Conservation (phyloP, 2,888 invertebrate species). For the Sminthurinus aureus region DNA sequence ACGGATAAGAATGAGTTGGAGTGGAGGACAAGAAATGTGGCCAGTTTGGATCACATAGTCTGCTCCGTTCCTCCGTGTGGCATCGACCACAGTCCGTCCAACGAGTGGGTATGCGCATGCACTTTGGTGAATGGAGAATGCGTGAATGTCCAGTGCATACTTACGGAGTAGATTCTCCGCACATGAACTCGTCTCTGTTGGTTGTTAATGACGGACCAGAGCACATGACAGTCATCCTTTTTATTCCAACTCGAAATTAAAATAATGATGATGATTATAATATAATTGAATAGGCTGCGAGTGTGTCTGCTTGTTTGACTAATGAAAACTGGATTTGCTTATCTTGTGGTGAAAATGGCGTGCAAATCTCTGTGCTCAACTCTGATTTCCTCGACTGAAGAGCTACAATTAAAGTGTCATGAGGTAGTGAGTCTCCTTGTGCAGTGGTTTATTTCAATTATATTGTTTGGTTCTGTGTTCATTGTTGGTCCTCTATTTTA, state of each 20-base stretch:
- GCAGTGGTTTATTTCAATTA: conserved; percentile 19
- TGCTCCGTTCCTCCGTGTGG: too few relatives aligned
- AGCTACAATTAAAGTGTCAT: conserved; percentile 34
- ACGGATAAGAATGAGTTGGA: too few relatives aligned
- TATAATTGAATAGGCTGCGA: too few relatives aligned
- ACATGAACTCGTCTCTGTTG: neutral
- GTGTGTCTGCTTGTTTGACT: too few relatives aligned
- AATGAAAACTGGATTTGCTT: conserved; percentile 15
- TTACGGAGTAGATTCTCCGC: too few relatives aligned
- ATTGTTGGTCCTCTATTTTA: neutral
- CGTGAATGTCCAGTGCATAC: too few relatives aligned
- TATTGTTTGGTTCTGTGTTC: conserved; percentile 7
- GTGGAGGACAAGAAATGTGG: too few relatives aligned
- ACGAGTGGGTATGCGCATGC: too few relatives aligned
- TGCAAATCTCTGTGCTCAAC: conserved; percentile 19
- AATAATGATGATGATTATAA: neutral
- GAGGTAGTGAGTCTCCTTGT: conserved; percentile 12
- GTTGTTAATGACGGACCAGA: neutral
- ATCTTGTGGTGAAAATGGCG: conserved; percentile 16
- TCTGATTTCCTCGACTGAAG: conserved; percentile 26
- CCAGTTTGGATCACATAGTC: too few relatives aligned
- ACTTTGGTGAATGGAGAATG: too few relatives aligned
- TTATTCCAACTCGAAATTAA: neutral
- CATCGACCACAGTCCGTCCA: too few relatives aligned
- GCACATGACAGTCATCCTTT: neutral